Conservation (phyloP, 2,113 vertebrate genomes). For the Lota lota region DNA sequence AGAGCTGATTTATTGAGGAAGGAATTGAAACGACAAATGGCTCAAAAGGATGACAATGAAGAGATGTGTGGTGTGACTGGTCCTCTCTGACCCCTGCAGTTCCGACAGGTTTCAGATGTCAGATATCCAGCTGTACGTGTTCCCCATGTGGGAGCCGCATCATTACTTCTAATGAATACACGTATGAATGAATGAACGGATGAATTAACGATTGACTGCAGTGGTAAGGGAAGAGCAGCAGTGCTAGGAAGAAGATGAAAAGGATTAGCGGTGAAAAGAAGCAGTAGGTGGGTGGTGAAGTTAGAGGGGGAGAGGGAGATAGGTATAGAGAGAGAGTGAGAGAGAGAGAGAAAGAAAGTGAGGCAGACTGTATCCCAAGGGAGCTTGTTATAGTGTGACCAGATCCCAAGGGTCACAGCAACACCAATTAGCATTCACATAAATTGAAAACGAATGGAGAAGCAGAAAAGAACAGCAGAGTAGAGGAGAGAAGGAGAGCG, state of each 20-base stretch:
- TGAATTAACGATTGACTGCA: conserved; percentile 58
- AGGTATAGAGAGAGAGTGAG: too few relatives aligned
- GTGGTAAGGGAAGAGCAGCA: conserved; percentile 48
- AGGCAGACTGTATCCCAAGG: conserved; percentile 69
- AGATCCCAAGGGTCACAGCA: conserved; percentile 66
- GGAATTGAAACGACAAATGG: too few relatives aligned
- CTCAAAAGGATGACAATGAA: too few relatives aligned
- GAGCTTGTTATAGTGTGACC: conserved; percentile 85
- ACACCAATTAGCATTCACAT: conserved; percentile 84
- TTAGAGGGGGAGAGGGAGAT: background rate
- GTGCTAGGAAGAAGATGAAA: conserved; percentile 78
- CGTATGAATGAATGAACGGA: too few relatives aligned
- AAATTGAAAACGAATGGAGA: conserved; percentile 56
- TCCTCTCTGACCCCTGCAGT: too few relatives aligned
- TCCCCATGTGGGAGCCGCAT: too few relatives aligned
- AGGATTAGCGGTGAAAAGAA: conserved; percentile 48
- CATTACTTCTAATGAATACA: too few relatives aligned
- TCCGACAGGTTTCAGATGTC: too few relatives aligned
- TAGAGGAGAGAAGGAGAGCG: background rate
- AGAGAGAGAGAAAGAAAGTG: conserved; percentile 28
- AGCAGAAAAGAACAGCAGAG: background rate
- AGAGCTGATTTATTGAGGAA: too few relatives aligned
- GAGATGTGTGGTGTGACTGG: too few relatives aligned
- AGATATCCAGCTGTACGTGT: too few relatives aligned
- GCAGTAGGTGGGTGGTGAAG: too few relatives aligned